Conservation (phyloP, 2,888 invertebrate species). For the Papilio gigon region DNA sequence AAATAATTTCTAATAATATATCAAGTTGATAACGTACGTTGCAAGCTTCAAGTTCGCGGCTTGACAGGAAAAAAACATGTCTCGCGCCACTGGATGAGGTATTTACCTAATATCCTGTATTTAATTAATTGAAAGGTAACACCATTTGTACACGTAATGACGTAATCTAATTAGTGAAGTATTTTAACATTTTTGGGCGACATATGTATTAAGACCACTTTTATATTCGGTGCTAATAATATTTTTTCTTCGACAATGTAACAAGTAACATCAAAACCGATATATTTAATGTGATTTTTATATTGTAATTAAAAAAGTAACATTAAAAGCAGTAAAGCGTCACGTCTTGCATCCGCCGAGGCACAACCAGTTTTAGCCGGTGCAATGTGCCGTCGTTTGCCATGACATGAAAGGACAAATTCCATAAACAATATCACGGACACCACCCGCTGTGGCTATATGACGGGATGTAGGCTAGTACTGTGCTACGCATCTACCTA, state of each 20-base stretch:
- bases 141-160: neutral
- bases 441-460: conserved; percentile 12
- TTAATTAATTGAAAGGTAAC: neutral
- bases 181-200: neutral
- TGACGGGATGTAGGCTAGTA: neutral
- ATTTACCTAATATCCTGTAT: neutral
- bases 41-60: conserved; percentile 22
- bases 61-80: conserved; percentile 26
- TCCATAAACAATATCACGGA: conserved; percentile 38
- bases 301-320: neutral
- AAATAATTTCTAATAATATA: conserved; percentile 24
- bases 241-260: no score
- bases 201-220: neutral
- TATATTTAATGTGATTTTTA: neutral
- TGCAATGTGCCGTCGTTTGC: conserved; percentile 37
- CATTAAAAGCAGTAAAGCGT: neutral
- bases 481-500: neutral
- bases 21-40: conserved; percentile 27
- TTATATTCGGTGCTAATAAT: no score
- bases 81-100: neutral
- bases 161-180: conserved; percentile 2
- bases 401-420: conserved; percentile 45
- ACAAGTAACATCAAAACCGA: no score
- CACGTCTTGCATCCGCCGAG: conserved; percentile 19
- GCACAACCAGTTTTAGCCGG: conserved; percentile 29